phyloP scores from a whole-genome alignment of 2,113 vertebrate species.

The Potamarius usumacintae region DNA sequence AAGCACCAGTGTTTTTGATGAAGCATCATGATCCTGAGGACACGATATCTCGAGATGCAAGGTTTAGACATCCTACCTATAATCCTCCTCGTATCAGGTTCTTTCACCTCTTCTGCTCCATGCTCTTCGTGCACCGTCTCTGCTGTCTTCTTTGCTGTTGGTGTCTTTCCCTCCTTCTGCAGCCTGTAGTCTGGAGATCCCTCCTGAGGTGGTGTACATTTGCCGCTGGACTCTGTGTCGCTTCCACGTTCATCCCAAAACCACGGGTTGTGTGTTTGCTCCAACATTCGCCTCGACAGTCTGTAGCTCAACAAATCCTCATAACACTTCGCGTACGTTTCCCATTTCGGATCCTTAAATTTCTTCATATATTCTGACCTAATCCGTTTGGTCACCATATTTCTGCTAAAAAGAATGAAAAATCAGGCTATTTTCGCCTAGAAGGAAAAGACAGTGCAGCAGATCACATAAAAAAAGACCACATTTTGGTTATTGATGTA shows the following conservation, averaged over 20 bases:
- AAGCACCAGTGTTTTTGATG: neutral
- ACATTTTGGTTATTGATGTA: no score
- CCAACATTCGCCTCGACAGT: constrained; percentile 83
- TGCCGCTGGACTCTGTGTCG: constrained; percentile 70
- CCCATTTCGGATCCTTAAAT: constrained; percentile 92
- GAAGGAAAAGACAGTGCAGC: neutral
- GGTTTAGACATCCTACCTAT: constrained; percentile 1
- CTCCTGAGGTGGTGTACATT: constrained; percentile 46
- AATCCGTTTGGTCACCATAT: constrained; percentile 75
- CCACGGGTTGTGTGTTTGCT: constrained; percentile 90
- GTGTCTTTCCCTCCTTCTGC: constrained; percentile 17
- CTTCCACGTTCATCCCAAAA: constrained; percentile 84
- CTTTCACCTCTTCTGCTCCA: neutral
- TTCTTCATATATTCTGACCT: constrained; percentile 93
- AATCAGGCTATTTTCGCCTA: neutral
- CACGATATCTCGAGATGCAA: neutral
- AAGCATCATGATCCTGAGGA: neutral
- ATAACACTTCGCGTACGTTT: constrained; percentile 84
- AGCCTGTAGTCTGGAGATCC: constrained; percentile 54
- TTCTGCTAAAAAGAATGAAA: constrained; percentile 9
- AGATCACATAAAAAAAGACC: no score
- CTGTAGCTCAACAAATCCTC: constrained; percentile 88
- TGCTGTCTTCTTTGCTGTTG: constrained; percentile 14
- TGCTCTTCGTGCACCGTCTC: neutral
- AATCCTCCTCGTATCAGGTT: neutral